Evolutionary conservation across 2,113 vertebrate genomes (phyloP), one percentile per base, ranked within the genome.

Genomic region (Mirounga angustirostris): DNA sequence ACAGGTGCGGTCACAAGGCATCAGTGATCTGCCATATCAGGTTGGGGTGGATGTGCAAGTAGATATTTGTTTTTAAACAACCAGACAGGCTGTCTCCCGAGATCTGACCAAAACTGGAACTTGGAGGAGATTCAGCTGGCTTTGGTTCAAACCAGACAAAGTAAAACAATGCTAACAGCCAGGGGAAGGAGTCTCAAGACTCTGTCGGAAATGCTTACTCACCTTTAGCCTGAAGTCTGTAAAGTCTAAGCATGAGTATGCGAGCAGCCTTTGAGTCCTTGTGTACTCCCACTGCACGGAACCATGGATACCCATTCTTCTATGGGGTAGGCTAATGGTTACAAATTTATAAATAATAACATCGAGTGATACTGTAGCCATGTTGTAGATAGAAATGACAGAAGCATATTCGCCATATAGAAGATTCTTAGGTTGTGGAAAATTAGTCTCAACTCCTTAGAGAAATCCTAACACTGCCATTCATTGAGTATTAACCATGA

Each of bases 71-170:
- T 79, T 91, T 82, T 85, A 58, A 96, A 80, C 1, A 56, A 91
- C 69, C 84, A 98, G 97, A 96, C 97, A 95, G 80, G 59, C 95
- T 97, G 97, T 97, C 97, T 98, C 97, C 97, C 92, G 97, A 97
- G 97, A 98, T 88, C 92, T 97, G 97, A 97, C 88, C 96, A 46
- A 96, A 94, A 95, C 92, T 96, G 89, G 94, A 97, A 95, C 88
- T 97, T 98, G 98, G 98, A 98, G 71, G 54, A 79, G 46, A 63
- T 80, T 96, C 97, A 98, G 33, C 80, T 98, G 98, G 98, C 92
- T 81, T 92, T 54, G 10, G n/a, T 86, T 97, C 97, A 98, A 95
- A 94, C 76, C 83, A 97, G 96, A 97, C 46, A 96, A 89, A 95
- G 65, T 40, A 19, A 94, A 97, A 97, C 84, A 96, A 98, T 95